A percentile compares a stretch with the other conserved stretches of the same genome.
Evolutionary conservation across 1,140 invertebrate species (phyloP).

Genomic region (Drosophila varians): DNA sequence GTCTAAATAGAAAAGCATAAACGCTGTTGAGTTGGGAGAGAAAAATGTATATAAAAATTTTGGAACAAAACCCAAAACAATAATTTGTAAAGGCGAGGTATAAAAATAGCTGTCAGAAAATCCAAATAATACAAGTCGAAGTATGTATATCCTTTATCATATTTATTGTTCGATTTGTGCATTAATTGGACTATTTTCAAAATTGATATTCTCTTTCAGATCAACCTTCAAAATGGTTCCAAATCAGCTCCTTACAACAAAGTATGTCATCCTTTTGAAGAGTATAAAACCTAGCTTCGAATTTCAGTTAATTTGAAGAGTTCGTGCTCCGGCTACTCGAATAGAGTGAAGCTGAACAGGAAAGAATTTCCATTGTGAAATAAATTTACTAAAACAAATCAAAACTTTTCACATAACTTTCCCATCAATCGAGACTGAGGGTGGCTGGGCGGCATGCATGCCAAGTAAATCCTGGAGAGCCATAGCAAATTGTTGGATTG

Average conservation of each 20-base stretch:
- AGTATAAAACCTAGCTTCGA: constrained; percentile 43
- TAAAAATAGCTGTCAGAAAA: not conserved
- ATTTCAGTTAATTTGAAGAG: constrained; percentile 68
- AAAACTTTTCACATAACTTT: constrained; percentile 81
- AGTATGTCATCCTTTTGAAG: not conserved
- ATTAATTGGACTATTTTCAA: too few species aligned
- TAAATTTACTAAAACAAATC: constrained; percentile 79
- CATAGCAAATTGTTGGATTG: constrained; percentile 48
- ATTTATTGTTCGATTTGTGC: too few species aligned
- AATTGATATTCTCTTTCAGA: too few species aligned
- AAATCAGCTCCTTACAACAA: not conserved
- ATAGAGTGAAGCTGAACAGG: not conserved
- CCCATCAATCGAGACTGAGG: constrained; percentile 52
- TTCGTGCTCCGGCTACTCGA: constrained; percentile 27
- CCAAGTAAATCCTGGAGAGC: constrained; percentile 54
- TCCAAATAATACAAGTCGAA: not conserved
- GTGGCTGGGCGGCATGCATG: constrained; percentile 34
- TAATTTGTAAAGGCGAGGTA: constrained; percentile 18
- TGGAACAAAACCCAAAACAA: constrained; percentile 30
- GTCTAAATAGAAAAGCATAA: constrained; percentile 47
- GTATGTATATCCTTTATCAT: not conserved
- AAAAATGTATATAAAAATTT: constrained; percentile 18
- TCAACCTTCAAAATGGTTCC: too few species aligned
- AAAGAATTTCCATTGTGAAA: constrained; percentile 56
- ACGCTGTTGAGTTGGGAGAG: constrained; percentile 27